A percentile compares a stretch with the other conserved stretches of the same genome.
phyloP scores from a whole-genome alignment of 2,113 vertebrate species.

The Tenrec ecaudatus region DNA sequence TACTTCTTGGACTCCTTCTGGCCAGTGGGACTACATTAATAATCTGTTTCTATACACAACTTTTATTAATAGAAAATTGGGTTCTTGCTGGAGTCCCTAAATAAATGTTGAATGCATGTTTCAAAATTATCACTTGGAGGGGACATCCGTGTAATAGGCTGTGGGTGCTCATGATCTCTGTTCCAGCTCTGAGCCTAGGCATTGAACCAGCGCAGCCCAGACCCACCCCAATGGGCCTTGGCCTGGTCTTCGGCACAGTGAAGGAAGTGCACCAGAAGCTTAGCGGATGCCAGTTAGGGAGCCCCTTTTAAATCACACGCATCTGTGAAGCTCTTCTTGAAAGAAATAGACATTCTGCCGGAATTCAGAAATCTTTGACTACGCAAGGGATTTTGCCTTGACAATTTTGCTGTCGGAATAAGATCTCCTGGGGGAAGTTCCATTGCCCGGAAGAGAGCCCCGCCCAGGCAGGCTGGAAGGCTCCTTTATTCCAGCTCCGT shows the following conservation, averaged over 20 bases:
- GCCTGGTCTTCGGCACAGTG: neutral
- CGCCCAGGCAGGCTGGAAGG: neutral
- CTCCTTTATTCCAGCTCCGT: neutral
- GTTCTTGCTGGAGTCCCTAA: slow-evolving; percentile 44
- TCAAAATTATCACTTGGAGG: slow-evolving; percentile 41
- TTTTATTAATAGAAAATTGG: slow-evolving; percentile 50
- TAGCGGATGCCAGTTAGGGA: neutral
- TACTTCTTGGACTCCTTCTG: neutral
- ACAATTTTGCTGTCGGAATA: neutral
- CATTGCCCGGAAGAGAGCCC: neutral
- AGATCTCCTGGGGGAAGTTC: neutral
- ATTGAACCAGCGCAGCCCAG: neutral
- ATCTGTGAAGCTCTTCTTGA: neutral
- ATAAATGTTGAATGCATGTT: slow-evolving; percentile 44
- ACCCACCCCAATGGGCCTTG: rapidly evolving
- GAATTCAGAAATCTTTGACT: neutral
- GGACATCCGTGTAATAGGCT: neutral
- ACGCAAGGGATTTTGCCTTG: neutral
- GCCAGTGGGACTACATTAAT: slow-evolving; percentile 21
- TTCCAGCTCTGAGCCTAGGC: neutral
- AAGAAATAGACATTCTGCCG: neutral
- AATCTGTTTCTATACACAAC: neutral
- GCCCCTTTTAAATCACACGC: neutral
- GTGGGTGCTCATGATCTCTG: neutral
- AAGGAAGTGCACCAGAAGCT: neutral